Base-by-base conservation (phyloP, 2,797 vertebrate species). In the Sarcoramphus papa region DNA sequence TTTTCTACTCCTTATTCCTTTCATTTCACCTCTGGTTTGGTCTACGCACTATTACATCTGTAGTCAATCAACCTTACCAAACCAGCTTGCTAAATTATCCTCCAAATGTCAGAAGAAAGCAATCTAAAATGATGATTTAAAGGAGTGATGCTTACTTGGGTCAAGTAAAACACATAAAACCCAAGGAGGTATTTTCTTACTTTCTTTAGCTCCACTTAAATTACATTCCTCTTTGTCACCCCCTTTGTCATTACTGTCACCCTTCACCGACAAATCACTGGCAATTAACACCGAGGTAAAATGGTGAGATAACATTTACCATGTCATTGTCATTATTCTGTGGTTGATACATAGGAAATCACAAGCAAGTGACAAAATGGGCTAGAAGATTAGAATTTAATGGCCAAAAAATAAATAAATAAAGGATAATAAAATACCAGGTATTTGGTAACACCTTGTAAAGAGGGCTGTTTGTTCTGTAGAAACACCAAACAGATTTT, bases 111-210 rank as follows among this genome's bases (percentile, higher is more conserved):
- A 95, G 79, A 97, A 97, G 88, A 90, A 93, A 95, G 88, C 93
- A 64, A 60, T 48, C 79, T 92, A 80, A 96, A 97, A 93, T 59
- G 62, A 76, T 90, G 78, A 96, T 95, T 98, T 96, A 94, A 97
- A 93, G 68, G 48, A 79, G 64, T 48, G 74, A 57, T 93, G 33
- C 47, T 81, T 94, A 75, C 88, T 40, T 91, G 78, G 87, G 77
- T 91, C 88, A 96, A 92, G 85, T 90, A 91, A 62, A 57, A 76
- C 88, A 92, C 73, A 86, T 80, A 96, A 94, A 97, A 78, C 30
- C 33, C 72, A 92, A 74, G 70, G 68, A 94, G 63, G 41, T 69
- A 67, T 95, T 97, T 95, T 97, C 75, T 68, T 94, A 86, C 53
- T 94, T 97, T 95, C 90, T 95, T 96, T 74, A 94, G 72, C 75